These are phyloP conservation scores for Panopea generosa DNA, from an alignment of 2,888 invertebrate genomes.

Conservation along the genomic window DNA sequence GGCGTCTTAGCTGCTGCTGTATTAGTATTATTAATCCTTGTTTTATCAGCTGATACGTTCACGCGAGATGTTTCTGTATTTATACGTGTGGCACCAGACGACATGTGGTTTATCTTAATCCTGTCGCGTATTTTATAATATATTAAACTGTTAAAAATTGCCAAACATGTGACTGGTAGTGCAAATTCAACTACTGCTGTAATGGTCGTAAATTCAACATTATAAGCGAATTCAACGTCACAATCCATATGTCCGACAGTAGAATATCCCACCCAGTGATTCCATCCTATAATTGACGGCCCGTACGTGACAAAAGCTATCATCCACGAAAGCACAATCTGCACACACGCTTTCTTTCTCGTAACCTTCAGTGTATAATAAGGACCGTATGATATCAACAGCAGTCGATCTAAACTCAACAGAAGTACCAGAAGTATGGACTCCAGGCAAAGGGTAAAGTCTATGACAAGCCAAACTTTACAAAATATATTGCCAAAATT, in stretches of 20 bases:
- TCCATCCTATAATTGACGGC: slow-evolving; percentile 71
- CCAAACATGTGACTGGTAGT: slow-evolving; percentile 62
- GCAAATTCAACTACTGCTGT: slow-evolving; percentile 69
- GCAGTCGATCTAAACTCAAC: slow-evolving; percentile 68
- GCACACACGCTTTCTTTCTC: slow-evolving; percentile 36
- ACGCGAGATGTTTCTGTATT: background rate
- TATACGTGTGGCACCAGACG: too few species aligned
- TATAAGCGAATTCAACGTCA: slow-evolving; percentile 68
- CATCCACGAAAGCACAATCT: slow-evolving; percentile 66
- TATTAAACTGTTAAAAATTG: slow-evolving; percentile 60
- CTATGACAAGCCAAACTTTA: slow-evolving; percentile 65
- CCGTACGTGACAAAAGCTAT: slow-evolving; percentile 64
- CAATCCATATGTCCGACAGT: slow-evolving; percentile 63
- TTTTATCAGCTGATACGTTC: background rate
- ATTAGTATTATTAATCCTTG: too few species aligned
- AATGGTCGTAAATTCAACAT: slow-evolving; percentile 56
- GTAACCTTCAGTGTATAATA: slow-evolving; percentile 63
- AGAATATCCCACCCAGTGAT: slow-evolving; percentile 62
- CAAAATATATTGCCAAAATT: slow-evolving; percentile 67
- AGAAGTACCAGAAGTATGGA: slow-evolving; percentile 68
- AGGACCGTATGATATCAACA: slow-evolving; percentile 64
- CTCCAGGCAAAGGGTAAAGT: slow-evolving; percentile 70
- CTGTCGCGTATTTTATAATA: slow-evolving; percentile 65
- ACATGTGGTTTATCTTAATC: slow-evolving; percentile 2
- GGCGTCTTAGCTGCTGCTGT: background rate